A percentile compares a stretch with the other conserved stretches of the same genome.
These are phyloP conservation scores for Acipenser ruthenus DNA, from an alignment of 2,797 vertebrate species.

Conservation along the genomic window DNA sequence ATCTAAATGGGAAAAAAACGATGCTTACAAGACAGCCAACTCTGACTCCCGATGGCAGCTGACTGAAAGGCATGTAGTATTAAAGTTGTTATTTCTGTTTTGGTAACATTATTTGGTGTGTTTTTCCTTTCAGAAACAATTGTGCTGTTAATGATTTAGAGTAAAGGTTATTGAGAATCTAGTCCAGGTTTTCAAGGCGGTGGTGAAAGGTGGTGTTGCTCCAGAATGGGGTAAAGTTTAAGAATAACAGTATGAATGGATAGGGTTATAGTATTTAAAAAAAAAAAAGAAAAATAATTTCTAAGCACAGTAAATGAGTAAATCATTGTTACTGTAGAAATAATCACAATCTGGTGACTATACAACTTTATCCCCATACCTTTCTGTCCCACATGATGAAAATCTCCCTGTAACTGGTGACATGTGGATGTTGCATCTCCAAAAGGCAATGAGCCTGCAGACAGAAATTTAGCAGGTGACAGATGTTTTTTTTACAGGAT, in stretches of 20 bases:
- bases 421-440: constrained; percentile 13
- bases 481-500: neutral
- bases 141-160: too few relatives aligned
- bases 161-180: too few relatives aligned
- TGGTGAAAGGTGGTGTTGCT: too few relatives aligned
- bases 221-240: too few relatives aligned
- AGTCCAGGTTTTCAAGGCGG: too few relatives aligned
- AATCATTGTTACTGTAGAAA: too few relatives aligned
- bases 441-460: constrained; percentile 14
- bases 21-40: neutral
- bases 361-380: neutral
- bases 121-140: neutral
- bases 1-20: constrained; percentile 34
- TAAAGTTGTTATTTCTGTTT: neutral
- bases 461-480: neutral
- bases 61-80: neutral
- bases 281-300: too few relatives aligned
- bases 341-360: too few relatives aligned
- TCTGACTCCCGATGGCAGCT: neutral
- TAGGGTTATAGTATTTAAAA: too few relatives aligned
- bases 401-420: constrained; percentile 17
- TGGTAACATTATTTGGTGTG: neutral
- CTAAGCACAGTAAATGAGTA: too few relatives aligned
- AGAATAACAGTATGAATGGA: too few relatives aligned
- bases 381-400: constrained; percentile 17